Evolutionary conservation across 2,797 vertebrate species (phyloP).

Genomic region (Onychomys arenicola): DNA sequence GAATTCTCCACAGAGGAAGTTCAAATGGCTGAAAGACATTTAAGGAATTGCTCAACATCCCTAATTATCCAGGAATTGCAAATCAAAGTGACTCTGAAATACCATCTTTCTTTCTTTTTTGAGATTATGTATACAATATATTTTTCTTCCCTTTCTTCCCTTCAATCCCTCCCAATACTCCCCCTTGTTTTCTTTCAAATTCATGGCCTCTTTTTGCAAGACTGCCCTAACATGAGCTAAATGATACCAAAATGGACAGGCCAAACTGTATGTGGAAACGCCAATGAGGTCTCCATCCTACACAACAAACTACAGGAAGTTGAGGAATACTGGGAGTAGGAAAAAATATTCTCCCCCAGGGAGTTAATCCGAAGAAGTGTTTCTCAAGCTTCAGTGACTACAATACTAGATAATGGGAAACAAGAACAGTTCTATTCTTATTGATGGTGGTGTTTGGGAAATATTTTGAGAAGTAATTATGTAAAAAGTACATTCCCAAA

Average conservation of each 20-base stretch:
- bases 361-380: background rate
- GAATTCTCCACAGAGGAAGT: no score
- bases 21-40: no score
- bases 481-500: background rate
- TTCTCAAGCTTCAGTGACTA: background rate
- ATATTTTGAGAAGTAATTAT: background rate
- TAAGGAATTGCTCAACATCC: no score
- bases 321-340: background rate
- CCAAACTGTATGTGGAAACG: background rate
- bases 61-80: no score
- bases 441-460: background rate
- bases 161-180: background rate
- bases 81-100: no score
- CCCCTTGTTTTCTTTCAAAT: background rate
- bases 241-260: background rate
- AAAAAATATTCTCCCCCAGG: background rate
- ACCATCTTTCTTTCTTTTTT: no score
- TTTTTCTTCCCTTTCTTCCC: background rate
- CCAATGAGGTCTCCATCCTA: background rate
- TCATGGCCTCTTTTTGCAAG: background rate
- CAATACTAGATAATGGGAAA: background rate
- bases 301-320: background rate
- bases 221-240: background rate
- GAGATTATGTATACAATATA: background rate
- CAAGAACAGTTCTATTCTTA: background rate